Percentiles rank a stretch among this genome's conserved stretches.
These are phyloP conservation scores for Hipposideros armiger DNA, from an alignment of 2,113 vertebrate species.

Conservation along the genomic window DNA sequence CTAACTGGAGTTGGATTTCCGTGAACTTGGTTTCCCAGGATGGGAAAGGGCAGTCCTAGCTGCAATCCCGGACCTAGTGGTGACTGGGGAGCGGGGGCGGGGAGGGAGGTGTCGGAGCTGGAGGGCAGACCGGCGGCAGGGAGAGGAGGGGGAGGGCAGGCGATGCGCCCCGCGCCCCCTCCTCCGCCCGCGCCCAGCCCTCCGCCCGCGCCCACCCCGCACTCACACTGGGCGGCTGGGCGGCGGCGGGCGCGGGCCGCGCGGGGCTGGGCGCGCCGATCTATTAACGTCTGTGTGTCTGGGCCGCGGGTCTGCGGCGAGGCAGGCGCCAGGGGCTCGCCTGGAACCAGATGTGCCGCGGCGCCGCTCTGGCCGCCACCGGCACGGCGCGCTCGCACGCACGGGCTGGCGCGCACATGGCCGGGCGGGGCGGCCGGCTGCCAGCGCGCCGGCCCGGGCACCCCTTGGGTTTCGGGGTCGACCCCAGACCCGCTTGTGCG, in stretches of 20 bases:
- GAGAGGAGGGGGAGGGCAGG: not conserved
- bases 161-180: not conserved
- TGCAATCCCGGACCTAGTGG: not conserved
- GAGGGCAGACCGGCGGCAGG: not conserved
- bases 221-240: constrained; percentile 80
- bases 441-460: constrained; percentile 1
- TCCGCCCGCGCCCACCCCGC: not conserved
- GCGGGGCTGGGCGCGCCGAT: constrained; percentile 84
- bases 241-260: constrained; percentile 82
- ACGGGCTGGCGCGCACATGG: constrained; percentile 90
- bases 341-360: constrained; percentile 92
- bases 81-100: not conserved
- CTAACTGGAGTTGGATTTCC: not conserved
- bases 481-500: not conserved
- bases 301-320: constrained; percentile 89
- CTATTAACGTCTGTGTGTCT: constrained; percentile 89
- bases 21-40: not conserved
- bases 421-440: constrained; percentile 65
- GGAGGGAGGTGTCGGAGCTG: not conserved
- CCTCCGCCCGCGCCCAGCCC: constrained; percentile 65
- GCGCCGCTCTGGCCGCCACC: constrained; percentile 89
- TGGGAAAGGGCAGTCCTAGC: not conserved
- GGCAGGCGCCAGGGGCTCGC: constrained; percentile 91
- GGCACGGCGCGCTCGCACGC: constrained; percentile 89
- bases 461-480: not conserved